Conservation (phyloP, 2,888 invertebrate genomes). For the Octonoba sinensis region DNA sequence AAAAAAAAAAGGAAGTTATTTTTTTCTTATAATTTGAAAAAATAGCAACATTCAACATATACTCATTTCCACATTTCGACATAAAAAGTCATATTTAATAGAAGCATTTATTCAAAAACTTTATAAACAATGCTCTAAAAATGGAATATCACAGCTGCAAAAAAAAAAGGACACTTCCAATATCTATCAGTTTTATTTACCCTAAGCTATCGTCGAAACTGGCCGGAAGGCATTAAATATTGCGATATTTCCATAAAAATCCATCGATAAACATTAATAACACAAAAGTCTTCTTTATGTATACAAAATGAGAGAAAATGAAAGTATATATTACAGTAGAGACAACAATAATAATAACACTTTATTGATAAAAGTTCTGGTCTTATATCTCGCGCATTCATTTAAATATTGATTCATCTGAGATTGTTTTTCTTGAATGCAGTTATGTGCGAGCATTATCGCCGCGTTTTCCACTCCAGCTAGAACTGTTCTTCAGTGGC, state of each 20-base stretch:
- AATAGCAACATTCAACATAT: too few species aligned
- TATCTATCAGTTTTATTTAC: too few species aligned
- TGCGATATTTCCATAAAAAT: neutral
- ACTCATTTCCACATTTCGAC: too few species aligned
- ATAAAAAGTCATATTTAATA: too few species aligned
- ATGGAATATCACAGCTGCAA: too few species aligned
- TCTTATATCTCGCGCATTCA: slow-evolving; percentile 15
- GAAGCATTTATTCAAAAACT: too few species aligned
- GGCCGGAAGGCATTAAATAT: too few species aligned
- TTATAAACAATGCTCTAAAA: too few species aligned
- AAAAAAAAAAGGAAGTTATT: too few species aligned
- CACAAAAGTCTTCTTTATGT: slow-evolving; percentile 36
- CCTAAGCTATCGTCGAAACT: too few species aligned
- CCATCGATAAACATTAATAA: slow-evolving; percentile 33
- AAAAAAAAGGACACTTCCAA: too few species aligned
- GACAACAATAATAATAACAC: neutral
- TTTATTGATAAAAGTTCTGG: slow-evolving; percentile 22
- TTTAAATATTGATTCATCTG: slow-evolving; percentile 50
- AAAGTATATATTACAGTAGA: neutral
- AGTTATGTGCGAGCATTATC: slow-evolving; percentile 14
- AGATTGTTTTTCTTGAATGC: neutral
- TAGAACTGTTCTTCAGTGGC: slow-evolving; percentile 47
- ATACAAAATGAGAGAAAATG: neutral
- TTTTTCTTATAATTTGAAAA: too few species aligned
- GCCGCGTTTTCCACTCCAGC: slow-evolving; percentile 26